Conservation (phyloP, 2,888 invertebrate genomes). For the Endotricha flammealis region DNA sequence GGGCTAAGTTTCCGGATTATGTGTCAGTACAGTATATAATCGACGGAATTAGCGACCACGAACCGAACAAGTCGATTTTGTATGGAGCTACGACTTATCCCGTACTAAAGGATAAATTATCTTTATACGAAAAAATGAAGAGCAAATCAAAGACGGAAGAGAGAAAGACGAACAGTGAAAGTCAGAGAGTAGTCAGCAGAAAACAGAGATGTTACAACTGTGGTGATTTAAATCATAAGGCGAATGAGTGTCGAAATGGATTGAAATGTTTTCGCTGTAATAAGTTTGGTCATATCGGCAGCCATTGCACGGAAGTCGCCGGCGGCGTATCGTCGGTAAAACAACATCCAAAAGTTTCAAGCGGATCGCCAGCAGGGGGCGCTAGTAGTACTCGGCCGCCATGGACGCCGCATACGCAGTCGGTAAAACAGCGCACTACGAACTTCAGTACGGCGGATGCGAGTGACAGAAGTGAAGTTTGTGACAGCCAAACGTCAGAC, state of each 20-base stretch:
- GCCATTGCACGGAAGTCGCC: slow-evolving; percentile 1
- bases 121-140: slow-evolving; percentile 1
- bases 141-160: background rate
- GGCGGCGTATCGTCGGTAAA: too few species aligned
- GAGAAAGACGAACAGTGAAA: too few species aligned
- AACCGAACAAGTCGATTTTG: slow-evolving; percentile 23
- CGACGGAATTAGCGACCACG: slow-evolving; percentile 21
- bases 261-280: slow-evolving; percentile 11
- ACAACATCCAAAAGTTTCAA: slow-evolving; percentile 6
- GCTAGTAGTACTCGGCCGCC: too few species aligned
- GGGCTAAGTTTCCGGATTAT: slow-evolving; percentile 23
- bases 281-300: slow-evolving; percentile 10
- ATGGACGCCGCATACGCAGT: too few species aligned
- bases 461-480: too few species aligned
- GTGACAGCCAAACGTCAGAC: too few species aligned
- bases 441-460: too few species aligned
- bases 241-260: slow-evolving; percentile 4
- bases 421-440: too few species aligned
- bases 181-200: too few species aligned
- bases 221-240: slow-evolving; percentile 7
- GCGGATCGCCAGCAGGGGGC: slow-evolving; percentile 2
- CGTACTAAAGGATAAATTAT: background rate
- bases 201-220: slow-evolving; percentile 4
- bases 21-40: slow-evolving; percentile 24
- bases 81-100: background rate